These are phyloP conservation scores for Leiothrix lutea DNA, from an alignment of 2,113 vertebrate genomes.

Conservation along the genomic window DNA sequence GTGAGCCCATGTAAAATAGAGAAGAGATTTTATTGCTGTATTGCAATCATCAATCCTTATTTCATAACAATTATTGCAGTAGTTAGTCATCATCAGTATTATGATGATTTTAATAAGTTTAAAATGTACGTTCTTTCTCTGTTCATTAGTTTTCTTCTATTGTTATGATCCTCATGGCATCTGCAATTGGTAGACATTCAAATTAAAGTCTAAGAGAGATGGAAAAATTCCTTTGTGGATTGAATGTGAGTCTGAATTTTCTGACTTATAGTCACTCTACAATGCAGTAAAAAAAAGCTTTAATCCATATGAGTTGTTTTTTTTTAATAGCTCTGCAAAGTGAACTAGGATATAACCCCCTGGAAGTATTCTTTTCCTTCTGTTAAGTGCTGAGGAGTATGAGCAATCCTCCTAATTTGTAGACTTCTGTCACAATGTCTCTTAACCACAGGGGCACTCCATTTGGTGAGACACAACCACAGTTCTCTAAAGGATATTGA, in stretches of 20 bases:
- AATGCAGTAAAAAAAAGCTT: background rate
- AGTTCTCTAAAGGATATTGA: background rate
- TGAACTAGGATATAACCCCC: background rate
- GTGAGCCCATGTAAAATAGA: background rate
- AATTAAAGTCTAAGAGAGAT: background rate
- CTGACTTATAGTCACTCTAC: background rate
- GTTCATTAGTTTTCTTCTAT: background rate
- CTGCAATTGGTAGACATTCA: background rate
- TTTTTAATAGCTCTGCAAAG: background rate
- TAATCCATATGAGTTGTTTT: background rate
- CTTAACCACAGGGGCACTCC: background rate
- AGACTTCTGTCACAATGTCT: background rate
- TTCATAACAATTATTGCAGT: background rate
- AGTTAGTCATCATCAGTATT: conserved; percentile 1
- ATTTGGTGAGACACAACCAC: background rate
- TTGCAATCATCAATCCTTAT: background rate
- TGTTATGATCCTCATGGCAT: background rate
- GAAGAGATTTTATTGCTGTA: background rate
- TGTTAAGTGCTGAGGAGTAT: background rate
- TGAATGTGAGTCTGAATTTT: background rate
- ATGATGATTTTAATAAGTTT: background rate
- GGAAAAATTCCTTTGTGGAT: background rate
- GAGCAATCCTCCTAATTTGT: background rate
- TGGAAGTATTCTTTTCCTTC: background rate
- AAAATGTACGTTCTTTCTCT: background rate